These are phyloP conservation scores for Parnassius glacialis DNA, from an alignment of 2,888 invertebrate species.

Conservation along the genomic window DNA sequence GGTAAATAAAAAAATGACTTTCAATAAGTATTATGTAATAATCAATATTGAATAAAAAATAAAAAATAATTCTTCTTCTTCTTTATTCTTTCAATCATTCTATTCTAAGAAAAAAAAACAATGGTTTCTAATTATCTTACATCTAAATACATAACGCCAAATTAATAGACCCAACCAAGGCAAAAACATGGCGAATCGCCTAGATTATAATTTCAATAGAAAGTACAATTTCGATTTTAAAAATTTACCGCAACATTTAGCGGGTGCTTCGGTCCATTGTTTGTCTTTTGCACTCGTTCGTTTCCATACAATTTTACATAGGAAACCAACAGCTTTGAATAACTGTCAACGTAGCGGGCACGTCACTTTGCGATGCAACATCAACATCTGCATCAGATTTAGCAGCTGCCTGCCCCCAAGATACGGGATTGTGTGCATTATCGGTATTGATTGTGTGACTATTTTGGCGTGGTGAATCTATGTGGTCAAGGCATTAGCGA, in stretches of 20 bases:
- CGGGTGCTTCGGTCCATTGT: background rate
- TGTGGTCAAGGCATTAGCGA: slow-evolving; percentile 33
- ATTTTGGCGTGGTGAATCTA: background rate
- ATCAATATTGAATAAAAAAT: no score
- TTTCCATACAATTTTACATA: slow-evolving; percentile 37
- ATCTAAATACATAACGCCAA: no score
- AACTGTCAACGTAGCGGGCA: slow-evolving; percentile 43
- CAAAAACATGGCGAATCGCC: no score
- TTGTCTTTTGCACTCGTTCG: slow-evolving; percentile 1
- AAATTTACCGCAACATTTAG: slow-evolving; percentile 2
- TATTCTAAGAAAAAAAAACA: no score
- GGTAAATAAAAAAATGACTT: no score
- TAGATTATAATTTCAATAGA: no score
- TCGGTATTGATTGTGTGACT: background rate
- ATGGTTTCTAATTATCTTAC: no score
- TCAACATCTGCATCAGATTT: slow-evolving; percentile 42
- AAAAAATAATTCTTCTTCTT: no score
- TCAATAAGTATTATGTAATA: no score
- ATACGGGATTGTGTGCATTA: slow-evolving; percentile 4
- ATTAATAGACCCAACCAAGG: no score
- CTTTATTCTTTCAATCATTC: no score
- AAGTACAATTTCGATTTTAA: background rate
- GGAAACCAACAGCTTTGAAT: slow-evolving; percentile 41
- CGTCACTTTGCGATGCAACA: slow-evolving; percentile 27
- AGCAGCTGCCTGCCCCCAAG: slow-evolving; percentile 32